Conservation (phyloP, 2,797 vertebrate genomes). For the Buceros bicornis region DNA sequence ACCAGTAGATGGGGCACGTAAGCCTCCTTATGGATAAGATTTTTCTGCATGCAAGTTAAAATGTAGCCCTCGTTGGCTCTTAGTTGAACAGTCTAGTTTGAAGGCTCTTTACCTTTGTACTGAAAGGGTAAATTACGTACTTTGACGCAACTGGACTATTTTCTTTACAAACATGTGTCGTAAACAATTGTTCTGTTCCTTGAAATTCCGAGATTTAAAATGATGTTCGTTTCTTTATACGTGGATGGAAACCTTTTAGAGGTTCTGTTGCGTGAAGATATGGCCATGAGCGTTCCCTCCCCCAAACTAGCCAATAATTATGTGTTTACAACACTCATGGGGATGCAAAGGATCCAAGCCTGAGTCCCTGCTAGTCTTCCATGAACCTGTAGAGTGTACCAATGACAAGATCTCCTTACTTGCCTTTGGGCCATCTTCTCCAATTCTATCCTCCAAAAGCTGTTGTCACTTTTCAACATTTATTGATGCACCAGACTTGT, state of each 20-base stretch:
- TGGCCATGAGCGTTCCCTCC: constrained; percentile 31
- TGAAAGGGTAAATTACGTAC: constrained; percentile 26
- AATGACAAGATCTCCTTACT: not conserved
- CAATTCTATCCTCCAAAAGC: not conserved
- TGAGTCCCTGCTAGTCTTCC: not conserved
- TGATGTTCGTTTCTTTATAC: constrained; percentile 27
- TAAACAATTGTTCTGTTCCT: constrained; percentile 67
- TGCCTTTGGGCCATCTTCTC: not conserved
- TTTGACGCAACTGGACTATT: constrained; percentile 71
- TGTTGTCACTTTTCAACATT: not conserved
- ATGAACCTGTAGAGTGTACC: not conserved
- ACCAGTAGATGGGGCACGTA: constrained; percentile 74
- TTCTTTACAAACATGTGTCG: constrained; percentile 68
- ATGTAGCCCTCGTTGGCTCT: constrained; percentile 51
- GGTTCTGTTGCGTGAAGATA: constrained; percentile 23
- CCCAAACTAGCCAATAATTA: constrained; percentile 34
- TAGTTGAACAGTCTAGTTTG: not conserved
- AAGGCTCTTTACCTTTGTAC: constrained; percentile 67
- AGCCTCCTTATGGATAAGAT: not conserved
- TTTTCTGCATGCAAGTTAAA: constrained; percentile 36
- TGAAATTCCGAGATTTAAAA: constrained; percentile 61
- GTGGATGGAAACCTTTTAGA: constrained; percentile 34
- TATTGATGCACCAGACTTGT: not conserved
- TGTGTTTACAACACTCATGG: not conserved
- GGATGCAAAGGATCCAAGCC: constrained; percentile 17